Percentiles rank a stretch among this genome's conserved stretches.
phyloP scores from a whole-genome alignment of 2,797 vertebrate species.

The Sternarchorhynchus goeldii region DNA sequence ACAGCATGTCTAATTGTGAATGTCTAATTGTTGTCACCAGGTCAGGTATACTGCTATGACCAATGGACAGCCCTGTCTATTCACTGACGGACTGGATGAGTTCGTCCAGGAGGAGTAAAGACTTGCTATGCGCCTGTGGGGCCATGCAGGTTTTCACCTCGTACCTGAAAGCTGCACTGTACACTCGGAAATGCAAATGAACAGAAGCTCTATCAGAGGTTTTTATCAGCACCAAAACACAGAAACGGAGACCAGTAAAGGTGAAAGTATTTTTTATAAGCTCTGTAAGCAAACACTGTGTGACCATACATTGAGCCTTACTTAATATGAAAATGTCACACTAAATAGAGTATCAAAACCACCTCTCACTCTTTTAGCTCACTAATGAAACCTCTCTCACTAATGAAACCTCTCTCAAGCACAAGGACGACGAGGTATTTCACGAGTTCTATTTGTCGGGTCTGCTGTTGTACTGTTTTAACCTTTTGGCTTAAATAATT shows the following conservation, averaged over 20 bases:
- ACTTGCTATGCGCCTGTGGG: no score
- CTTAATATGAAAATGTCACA: constrained; percentile 3
- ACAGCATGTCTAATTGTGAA: neutral
- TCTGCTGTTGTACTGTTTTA: no score
- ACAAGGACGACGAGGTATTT: no score
- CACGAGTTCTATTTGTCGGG: no score
- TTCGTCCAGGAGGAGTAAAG: no score
- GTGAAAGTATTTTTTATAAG: constrained; percentile 21
- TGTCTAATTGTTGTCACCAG: neutral
- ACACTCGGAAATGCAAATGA: constrained; percentile 34
- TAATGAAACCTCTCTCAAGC: no score
- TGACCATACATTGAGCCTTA: neutral
- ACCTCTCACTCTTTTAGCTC: no score
- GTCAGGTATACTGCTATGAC: neutral
- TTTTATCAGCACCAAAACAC: constrained; percentile 11
- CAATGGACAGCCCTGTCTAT: neutral
- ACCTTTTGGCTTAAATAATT: no score
- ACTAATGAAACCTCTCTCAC: no score
- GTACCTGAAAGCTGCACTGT: no score
- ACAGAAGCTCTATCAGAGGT: neutral
- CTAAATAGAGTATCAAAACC: neutral
- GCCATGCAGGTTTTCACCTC: no score
- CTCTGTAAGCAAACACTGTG: constrained; percentile 17
- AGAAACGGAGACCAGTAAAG: constrained; percentile 12
- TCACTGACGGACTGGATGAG: neutral